A percentile compares a stretch with the other conserved stretches of the same genome.
Evolutionary conservation across 2,888 invertebrate species (phyloP).

Genomic region (Troides helena): DNA sequence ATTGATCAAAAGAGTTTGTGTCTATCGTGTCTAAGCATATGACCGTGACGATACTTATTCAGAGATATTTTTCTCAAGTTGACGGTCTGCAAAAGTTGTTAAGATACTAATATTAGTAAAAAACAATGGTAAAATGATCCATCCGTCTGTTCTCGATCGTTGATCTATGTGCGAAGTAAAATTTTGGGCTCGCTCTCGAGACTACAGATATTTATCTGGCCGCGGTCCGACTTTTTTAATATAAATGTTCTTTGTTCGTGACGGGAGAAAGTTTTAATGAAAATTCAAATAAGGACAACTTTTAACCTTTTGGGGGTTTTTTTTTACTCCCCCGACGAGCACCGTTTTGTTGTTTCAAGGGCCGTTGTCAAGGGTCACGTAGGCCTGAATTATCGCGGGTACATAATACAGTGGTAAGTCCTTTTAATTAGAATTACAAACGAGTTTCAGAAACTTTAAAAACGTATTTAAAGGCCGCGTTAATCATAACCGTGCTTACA

Average conservation of each 20-base stretch:
- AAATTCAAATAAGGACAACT: constrained; percentile 77
- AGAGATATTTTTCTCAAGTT: no score
- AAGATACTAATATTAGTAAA: not conserved
- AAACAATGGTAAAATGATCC: constrained; percentile 29
- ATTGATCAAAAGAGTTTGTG: no score
- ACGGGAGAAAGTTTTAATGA: constrained; percentile 76
- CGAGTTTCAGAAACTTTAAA: no score
- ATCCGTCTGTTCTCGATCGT: constrained; percentile 42
- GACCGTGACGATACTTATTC: no score
- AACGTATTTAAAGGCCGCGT: no score
- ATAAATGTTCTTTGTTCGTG: constrained; percentile 81
- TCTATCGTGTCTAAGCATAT: no score
- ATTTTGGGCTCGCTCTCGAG: constrained; percentile 75
- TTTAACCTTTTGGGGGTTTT: constrained; percentile 68
- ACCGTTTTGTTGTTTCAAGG: constrained; percentile 61
- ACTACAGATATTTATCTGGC: constrained; percentile 80
- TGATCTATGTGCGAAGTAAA: constrained; percentile 64
- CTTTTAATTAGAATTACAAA: not conserved
- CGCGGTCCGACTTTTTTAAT: constrained; percentile 78
- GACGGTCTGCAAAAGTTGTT: no score
- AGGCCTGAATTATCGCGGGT: constrained; percentile 7
- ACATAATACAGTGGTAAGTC: not conserved
- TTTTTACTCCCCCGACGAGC: constrained; percentile 40
- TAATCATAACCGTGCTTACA: no score
- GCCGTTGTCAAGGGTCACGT: constrained; percentile 34